These are phyloP conservation scores for Diadumene lineata DNA, from an alignment of 92 coral and sea anemone genomes.

Conservation along the genomic window DNA sequence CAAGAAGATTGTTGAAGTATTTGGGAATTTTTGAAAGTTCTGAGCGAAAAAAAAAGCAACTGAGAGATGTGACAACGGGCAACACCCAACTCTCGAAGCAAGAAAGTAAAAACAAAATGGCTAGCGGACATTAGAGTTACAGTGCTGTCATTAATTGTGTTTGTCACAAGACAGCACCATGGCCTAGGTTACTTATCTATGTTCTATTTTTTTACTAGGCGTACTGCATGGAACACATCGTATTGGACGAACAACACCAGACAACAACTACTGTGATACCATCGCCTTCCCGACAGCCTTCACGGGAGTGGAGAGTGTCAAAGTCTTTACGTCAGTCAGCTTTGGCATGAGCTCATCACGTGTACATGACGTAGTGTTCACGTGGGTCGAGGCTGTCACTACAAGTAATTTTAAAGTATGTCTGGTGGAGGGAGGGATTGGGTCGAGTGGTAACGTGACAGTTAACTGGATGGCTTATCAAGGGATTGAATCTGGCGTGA, in stretches of 20 bases:
- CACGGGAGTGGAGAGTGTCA: constrained; percentile 16
- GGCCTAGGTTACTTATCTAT: background rate
- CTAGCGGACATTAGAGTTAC: too few relatives aligned
- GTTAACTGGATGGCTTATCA: constrained; percentile 25
- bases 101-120: too few relatives aligned
- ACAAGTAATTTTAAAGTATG: constrained; percentile 18
- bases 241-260: constrained; percentile 3
- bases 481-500: constrained; percentile 13
- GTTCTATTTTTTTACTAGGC: background rate
- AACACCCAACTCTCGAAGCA: too few relatives aligned
- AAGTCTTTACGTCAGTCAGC: constrained; percentile 19
- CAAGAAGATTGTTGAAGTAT: too few relatives aligned
- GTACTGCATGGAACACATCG: constrained; percentile 10
- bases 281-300: constrained; percentile 13
- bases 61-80: too few relatives aligned
- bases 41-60: too few relatives aligned
- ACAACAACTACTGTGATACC: background rate
- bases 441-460: constrained; percentile 14
- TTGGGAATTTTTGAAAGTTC: too few relatives aligned
- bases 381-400: constrained; percentile 22
- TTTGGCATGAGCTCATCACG: constrained; percentile 19
- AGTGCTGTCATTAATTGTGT: too few relatives aligned
- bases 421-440: constrained; percentile 13
- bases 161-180: too few relatives aligned
- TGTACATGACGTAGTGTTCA: constrained; percentile 22